Conservation (phyloP, 1,140 invertebrate species). For the Steinernema khuongi region DNA sequence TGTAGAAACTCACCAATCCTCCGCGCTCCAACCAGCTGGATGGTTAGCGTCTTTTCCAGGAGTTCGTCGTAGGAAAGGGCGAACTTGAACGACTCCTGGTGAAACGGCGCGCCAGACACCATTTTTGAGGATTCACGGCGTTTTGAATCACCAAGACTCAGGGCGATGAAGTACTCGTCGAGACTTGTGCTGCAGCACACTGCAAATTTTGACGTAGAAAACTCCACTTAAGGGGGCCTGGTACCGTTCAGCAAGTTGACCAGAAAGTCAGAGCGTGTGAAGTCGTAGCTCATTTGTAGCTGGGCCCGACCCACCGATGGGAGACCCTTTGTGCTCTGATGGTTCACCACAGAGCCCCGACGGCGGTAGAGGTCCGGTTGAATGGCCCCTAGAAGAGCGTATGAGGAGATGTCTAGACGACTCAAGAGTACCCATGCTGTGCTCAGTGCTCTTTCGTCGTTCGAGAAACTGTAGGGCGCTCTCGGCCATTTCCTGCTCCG, state of each 20-base stretch:
- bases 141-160: neutral
- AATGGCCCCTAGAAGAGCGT: neutral
- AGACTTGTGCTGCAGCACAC: conserved; percentile 4
- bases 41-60: neutral
- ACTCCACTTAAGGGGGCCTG: neutral
- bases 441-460: neutral
- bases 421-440: conserved; percentile 3
- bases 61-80: neutral
- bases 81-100: conserved; percentile 10
- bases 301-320: neutral
- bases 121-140: conserved; percentile 1
- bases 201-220: neutral
- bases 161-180: conserved; percentile 8
- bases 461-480: conserved; percentile 4
- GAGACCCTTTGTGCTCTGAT: neutral
- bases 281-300: neutral
- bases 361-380: neutral
- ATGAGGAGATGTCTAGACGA: neutral
- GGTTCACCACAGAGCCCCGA: neutral
- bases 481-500: conserved; percentile 12
- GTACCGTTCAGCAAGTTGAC: neutral
- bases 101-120: neutral
- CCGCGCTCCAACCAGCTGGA: neutral
- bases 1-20: neutral
- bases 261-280: conserved; percentile 9